phyloP scores from a whole-genome alignment of 2,888 invertebrate genomes.

The Falcaria lacertinaria region DNA sequence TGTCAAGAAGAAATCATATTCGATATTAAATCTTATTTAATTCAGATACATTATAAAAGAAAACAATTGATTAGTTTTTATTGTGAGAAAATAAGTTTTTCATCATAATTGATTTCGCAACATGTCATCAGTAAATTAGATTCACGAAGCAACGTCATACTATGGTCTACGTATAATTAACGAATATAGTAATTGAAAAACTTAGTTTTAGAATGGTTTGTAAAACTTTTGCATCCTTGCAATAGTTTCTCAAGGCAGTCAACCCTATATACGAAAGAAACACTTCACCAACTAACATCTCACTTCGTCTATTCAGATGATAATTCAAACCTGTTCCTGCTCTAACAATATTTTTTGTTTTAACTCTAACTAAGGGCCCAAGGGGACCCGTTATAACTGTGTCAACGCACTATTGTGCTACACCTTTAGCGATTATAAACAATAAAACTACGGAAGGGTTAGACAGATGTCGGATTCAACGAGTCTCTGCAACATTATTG shows the following conservation, averaged over 20 bases:
- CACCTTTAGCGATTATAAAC: constrained; percentile 56
- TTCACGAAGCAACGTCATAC: no score
- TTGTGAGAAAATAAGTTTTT: no score
- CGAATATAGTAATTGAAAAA: no score
- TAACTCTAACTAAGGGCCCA: constrained; percentile 50
- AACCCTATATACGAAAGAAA: constrained; percentile 50
- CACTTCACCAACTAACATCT: constrained; percentile 67
- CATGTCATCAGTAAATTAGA: no score
- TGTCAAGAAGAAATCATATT: constrained; percentile 17
- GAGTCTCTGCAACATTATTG: constrained; percentile 47
- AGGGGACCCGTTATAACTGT: constrained; percentile 61
- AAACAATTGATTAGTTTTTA: no score
- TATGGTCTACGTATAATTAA: no score
- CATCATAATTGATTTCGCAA: no score
- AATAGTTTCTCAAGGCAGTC: constrained; percentile 9
- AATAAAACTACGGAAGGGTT: constrained; percentile 45
- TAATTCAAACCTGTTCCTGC: constrained; percentile 72
- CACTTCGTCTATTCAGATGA: constrained; percentile 72
- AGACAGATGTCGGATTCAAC: constrained; percentile 57
- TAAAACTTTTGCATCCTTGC: neutral
- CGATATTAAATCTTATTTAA: neutral
- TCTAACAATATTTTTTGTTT: constrained; percentile 74
- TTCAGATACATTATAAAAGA: no score
- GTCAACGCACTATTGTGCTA: constrained; percentile 64
- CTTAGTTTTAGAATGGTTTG: neutral